Percentiles rank a stretch among this genome's conserved stretches.
Conservation (phyloP, 2,797 vertebrate species). For the Cryptoprocta ferox region DNA sequence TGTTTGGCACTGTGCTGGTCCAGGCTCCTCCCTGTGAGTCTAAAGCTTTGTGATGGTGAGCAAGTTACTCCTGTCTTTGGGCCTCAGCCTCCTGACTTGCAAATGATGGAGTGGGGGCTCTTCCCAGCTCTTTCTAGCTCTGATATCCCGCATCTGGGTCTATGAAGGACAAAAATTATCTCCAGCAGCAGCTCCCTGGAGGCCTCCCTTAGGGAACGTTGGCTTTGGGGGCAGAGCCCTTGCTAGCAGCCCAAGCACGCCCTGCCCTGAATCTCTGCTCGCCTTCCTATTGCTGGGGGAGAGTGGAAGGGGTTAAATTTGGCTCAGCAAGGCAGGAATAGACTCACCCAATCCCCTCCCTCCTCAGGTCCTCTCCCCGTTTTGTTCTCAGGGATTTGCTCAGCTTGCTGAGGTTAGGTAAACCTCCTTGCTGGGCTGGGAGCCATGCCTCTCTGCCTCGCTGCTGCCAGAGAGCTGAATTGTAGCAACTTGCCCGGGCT, state of each 20-base stretch:
- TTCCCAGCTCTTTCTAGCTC: background rate
- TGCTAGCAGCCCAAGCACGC: background rate
- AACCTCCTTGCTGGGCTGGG: constrained; percentile 50
- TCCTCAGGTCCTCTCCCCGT: background rate
- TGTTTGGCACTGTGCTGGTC: background rate
- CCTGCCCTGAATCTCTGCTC: background rate
- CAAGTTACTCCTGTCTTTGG: background rate
- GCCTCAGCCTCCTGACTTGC: background rate
- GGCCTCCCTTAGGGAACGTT: constrained; percentile 69
- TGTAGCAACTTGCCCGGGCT: constrained; percentile 85
- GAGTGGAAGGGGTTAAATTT: background rate
- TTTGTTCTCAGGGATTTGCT: constrained; percentile 86
- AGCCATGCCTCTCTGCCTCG: constrained; percentile 74
- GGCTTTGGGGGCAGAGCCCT: constrained; percentile 49
- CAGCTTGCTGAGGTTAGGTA: constrained; percentile 74
- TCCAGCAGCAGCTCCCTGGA: constrained; percentile 39
- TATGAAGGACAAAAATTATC: background rate
- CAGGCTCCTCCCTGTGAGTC: background rate
- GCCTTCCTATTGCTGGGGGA: accelerated
- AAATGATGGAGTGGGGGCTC: background rate
- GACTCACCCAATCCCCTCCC: constrained; percentile 21
- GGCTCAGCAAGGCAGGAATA: background rate
- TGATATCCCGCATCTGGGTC: background rate
- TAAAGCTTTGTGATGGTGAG: background rate
- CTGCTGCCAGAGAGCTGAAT: constrained; percentile 77